These are phyloP conservation scores for Lochmaea crataegi DNA, from an alignment of 2,888 invertebrate genomes.

Conservation along the genomic window DNA sequence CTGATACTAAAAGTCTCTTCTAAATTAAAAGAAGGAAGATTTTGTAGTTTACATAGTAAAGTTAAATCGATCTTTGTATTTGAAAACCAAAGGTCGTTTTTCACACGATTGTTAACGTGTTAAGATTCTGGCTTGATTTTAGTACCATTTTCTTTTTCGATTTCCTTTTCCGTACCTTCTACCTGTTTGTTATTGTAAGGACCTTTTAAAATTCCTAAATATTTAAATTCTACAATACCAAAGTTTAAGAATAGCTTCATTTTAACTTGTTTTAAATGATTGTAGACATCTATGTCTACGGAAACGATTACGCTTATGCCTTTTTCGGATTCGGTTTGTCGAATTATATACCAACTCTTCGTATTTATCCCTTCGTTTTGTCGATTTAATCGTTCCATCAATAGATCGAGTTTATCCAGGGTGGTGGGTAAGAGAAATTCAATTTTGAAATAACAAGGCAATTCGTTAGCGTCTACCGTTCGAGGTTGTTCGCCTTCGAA, in stretches of 20 bases:
- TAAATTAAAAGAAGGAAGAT: no score
- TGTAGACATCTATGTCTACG: constrained; percentile 13
- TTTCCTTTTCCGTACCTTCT: not conserved
- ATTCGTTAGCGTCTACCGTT: constrained; percentile 5
- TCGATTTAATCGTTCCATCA: constrained; percentile 24
- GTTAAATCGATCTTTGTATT: not conserved
- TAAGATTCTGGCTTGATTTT: not conserved
- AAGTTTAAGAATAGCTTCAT: constrained; percentile 29
- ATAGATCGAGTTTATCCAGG: constrained; percentile 19
- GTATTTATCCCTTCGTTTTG: constrained; percentile 31
- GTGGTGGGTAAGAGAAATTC: constrained; percentile 24
- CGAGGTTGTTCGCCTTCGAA: constrained; percentile 9
- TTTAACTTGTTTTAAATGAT: constrained; percentile 18
- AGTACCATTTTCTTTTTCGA: not conserved
- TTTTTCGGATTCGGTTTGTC: constrained; percentile 9
- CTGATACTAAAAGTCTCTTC: no score
- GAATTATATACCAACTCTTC: constrained; percentile 24
- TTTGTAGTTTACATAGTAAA: no score
- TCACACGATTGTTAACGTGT: not conserved
- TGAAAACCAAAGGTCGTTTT: not conserved
- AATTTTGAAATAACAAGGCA: constrained; percentile 25
- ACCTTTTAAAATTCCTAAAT: constrained; percentile 20
- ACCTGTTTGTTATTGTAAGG: not conserved
- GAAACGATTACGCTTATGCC: constrained; percentile 16
- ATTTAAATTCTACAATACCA: constrained; percentile 18